These are phyloP conservation scores for Catagonus wagneri DNA, from an alignment of 2,113 vertebrate species.

Conservation along the genomic window DNA sequence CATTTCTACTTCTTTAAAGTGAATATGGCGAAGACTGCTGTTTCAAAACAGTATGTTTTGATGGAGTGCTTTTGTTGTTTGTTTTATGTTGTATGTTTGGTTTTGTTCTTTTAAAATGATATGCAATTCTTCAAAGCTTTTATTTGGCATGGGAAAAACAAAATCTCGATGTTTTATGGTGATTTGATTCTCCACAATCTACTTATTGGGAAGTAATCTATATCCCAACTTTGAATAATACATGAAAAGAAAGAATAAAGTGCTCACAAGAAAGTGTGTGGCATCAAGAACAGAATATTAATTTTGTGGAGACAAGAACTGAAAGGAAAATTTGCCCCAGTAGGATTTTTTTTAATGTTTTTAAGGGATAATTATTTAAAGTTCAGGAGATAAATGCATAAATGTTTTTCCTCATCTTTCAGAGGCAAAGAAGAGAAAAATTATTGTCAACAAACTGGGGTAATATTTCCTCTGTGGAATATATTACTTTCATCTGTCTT, in stretches of 20 bases:
- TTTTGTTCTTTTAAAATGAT: conserved; percentile 20
- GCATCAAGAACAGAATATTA: not conserved
- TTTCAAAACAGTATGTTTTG: not conserved
- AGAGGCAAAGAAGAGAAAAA: not conserved
- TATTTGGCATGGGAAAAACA: not conserved
- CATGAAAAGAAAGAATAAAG: conserved; percentile 12
- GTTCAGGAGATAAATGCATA: not conserved
- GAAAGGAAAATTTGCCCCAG: not conserved
- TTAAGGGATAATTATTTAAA: conserved; percentile 29
- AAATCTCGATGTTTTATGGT: not conserved
- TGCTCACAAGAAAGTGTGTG: not conserved
- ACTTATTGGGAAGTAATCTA: not conserved
- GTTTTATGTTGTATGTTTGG: not conserved
- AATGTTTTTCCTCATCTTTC: conserved; percentile 4
- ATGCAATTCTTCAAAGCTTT: not conserved
- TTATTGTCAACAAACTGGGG: not conserved
- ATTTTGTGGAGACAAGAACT: conserved; percentile 15
- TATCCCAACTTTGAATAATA: conserved; percentile 37
- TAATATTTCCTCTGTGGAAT: not conserved
- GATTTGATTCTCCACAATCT: not conserved
- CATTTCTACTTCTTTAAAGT: conserved; percentile 50
- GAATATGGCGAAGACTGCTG: not conserved
- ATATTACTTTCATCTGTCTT: conserved; percentile 26
- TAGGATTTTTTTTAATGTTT: not conserved
- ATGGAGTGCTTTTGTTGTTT: not conserved